Base-by-base conservation (phyloP, 1,140 invertebrate genomes). In the Sarcophaga peregrina region DNA sequence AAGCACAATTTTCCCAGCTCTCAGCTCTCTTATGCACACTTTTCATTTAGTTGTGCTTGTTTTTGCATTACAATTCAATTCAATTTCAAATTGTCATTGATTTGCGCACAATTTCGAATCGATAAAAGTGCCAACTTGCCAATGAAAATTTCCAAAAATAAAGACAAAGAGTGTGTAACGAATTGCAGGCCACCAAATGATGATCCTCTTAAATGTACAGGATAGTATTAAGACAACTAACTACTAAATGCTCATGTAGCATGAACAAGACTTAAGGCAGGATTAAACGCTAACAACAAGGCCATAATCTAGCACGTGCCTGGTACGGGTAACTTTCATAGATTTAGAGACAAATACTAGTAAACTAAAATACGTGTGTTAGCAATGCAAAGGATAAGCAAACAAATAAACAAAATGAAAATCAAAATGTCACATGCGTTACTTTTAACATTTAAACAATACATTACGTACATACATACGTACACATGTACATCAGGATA, bases 391-490 rank as follows among this genome's bases (percentile, higher is more conserved):
- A 48, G 45, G 48, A 48, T 76, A 78, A 11, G 10, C 75, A 78
- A 50, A 11, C n/a, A 48, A 76, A 48, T 8, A 48, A 76, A 20
- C 74, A 76, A 76, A 5, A 62, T 9, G 20, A 78, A 78, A 78
- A 78, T 78, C 75, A 78, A 78, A 50, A n/a, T 78, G 75, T 78
- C 75, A 78, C 75, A 78, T 78, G 75, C 25, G 62, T 68, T 20
- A 68, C 62, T 68, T 25, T 68, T 68, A n/a, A 25, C 62, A 68
- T 68, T 68, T 8, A 9, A 68, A 25, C 62, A 68, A n/a, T 68
- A 37, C n/a, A 20, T 8, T n/a, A n/a, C n/a, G n/a, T n/a, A n/a
- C n/a, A n/a, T n/a, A n/a, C n/a, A n/a, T n/a, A n/a, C n/a, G n/a
- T n/a, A n/a, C n/a, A n/a, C n/a, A n/a, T n/a, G n/a, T n/a, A n/a